These are phyloP conservation scores for Drosophila novamexicana DNA, from an alignment of 1,140 invertebrate genomes.

Conservation along the genomic window DNA sequence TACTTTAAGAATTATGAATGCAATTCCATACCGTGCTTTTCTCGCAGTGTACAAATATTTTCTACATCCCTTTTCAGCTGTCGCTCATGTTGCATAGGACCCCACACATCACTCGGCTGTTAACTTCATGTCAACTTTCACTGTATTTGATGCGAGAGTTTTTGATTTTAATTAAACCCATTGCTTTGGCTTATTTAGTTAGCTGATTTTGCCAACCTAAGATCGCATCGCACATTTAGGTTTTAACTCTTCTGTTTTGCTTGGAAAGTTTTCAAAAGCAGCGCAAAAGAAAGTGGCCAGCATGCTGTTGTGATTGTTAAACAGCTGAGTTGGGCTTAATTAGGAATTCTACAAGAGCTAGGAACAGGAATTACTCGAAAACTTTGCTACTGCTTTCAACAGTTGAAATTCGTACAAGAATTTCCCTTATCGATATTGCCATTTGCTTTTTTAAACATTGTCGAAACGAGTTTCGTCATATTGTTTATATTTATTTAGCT, in stretches of 20 bases:
- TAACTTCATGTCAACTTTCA: conserved; percentile 31
- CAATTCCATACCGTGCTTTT: background rate
- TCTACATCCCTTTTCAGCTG: conserved; percentile 16
- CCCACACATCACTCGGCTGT: conserved; percentile 13
- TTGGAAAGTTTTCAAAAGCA: conserved; percentile 22
- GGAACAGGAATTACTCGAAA: background rate
- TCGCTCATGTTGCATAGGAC: conserved; percentile 10
- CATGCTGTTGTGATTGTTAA: conserved; percentile 16
- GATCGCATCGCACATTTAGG: conserved; percentile 7
- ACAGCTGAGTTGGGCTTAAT: conserved; percentile 6
- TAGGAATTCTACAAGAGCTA: background rate
- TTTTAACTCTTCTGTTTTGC: conserved; percentile 12
- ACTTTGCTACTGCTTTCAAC: conserved; percentile 4
- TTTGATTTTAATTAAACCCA: conserved; percentile 23
- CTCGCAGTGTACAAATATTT: background rate
- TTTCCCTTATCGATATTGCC: conserved; percentile 13
- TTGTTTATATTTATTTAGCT: background rate
- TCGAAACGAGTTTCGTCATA: background rate
- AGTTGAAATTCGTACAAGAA: conserved; percentile 5
- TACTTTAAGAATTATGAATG: too few species aligned
- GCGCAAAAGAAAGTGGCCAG: conserved; percentile 20
- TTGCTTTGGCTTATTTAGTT: conserved; percentile 14
- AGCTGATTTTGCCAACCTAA: conserved; percentile 6
- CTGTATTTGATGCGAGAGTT: background rate
- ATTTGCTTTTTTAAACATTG: background rate